phyloP scores from a whole-genome alignment of 2,888 invertebrate genomes.

The Dendrolimus pini region DNA sequence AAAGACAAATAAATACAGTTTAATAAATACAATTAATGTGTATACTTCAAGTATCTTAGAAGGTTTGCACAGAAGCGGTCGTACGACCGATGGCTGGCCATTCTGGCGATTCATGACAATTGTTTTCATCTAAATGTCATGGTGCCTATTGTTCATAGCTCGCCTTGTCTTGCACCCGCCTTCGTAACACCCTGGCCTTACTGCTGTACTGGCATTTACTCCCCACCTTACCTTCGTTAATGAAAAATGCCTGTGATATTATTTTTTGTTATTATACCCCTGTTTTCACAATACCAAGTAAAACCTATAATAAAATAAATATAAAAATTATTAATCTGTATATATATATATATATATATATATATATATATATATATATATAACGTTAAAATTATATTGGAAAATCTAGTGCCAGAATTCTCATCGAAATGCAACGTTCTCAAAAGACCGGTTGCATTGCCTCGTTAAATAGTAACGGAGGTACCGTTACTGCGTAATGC shows the following conservation, averaged over 20 bases:
- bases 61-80: conserved; percentile 47
- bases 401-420: neutral
- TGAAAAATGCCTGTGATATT: conserved; percentile 38
- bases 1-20: too few species aligned
- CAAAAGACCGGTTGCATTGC: too few species aligned
- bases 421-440: too few species aligned
- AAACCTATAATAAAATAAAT: too few species aligned
- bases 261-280: too few species aligned
- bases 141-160: conserved; percentile 68
- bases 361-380: too few species aligned
- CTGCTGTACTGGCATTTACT: conserved; percentile 61
- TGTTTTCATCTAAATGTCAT: conserved; percentile 75
- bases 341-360: too few species aligned
- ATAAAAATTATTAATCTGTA: too few species aligned
- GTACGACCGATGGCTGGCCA: conserved; percentile 56
- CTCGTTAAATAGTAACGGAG: too few species aligned
- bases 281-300: too few species aligned
- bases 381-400: conserved; percentile 6
- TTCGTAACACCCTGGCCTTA: conserved; percentile 42
- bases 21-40: too few species aligned
- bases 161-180: conserved; percentile 27
- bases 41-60: conserved; percentile 44
- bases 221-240: conserved; percentile 51
- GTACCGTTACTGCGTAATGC: too few species aligned
- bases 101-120: conserved; percentile 71